These are phyloP conservation scores for Hymenopus coronatus DNA, from an alignment of 2,888 invertebrate species.

Conservation along the genomic window DNA sequence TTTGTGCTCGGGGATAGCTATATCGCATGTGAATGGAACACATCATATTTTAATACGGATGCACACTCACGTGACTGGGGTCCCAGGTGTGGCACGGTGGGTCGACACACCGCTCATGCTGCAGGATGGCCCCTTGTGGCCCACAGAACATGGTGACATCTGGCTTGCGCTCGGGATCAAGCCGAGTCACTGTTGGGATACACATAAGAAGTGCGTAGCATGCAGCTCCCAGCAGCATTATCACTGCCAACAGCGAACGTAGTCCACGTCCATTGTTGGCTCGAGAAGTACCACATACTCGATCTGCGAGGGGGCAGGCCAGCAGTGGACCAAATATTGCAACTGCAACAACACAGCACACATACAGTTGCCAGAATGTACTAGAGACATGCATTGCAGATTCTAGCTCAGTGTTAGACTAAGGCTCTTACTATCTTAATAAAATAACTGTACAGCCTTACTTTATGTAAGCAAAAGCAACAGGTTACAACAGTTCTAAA, in stretches of 20 bases:
- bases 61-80: neutral
- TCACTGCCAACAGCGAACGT: slow-evolving; percentile 65
- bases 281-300: slow-evolving; percentile 51
- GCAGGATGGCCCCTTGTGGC: slow-evolving; percentile 64
- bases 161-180: slow-evolving; percentile 56
- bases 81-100: slow-evolving; percentile 52
- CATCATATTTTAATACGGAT: too few species aligned
- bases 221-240: slow-evolving; percentile 64
- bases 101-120: slow-evolving; percentile 69
- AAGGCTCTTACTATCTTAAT: too few species aligned
- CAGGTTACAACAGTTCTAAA: too few species aligned
- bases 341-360: slow-evolving; percentile 42
- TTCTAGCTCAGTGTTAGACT: too few species aligned
- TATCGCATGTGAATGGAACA: too few species aligned
- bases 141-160: slow-evolving; percentile 71
- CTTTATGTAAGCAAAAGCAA: too few species aligned
- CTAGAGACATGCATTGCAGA: too few species aligned
- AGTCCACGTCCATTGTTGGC: slow-evolving; percentile 59
- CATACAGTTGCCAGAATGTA: too few species aligned
- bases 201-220: slow-evolving; percentile 65
- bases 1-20: too few species aligned
- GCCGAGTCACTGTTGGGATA: slow-evolving; percentile 64
- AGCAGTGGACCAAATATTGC: slow-evolving; percentile 76
- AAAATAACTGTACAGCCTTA: too few species aligned
- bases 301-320: slow-evolving; percentile 76